Evolutionary conservation across 2,797 vertebrate genomes (phyloP), one percentile per base, ranked within the genome.

Genomic region (Danio tinwini): DNA sequence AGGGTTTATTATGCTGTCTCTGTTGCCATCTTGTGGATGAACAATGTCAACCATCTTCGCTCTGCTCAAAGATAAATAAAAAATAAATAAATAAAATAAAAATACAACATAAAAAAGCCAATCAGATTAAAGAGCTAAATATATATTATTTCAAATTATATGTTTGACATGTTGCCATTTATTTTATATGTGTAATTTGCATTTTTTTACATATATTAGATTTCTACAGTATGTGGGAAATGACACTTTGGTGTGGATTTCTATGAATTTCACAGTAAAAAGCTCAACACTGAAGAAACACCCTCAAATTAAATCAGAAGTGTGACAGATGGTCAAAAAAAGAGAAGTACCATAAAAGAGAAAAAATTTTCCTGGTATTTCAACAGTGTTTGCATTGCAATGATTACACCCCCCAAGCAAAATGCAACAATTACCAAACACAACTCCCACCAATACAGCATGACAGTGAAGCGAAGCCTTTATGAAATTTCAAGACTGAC

Each of bases 331-430:
- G 69, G 9, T 56, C 42, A 7, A 7, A 5, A 44, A 78, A 69
- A 78, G 59, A 74, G 14, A 76, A 82, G 70, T 67, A 52, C 7
- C 0, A 44, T 64, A 75, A 81, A 86, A 71, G 56, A 65, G 77
- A 81, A 85, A 7, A 40, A 21, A 8, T 17, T 77, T 49, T 58
- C 53, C 58, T 40, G n/a, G 58, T 44, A 16, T 64, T 45, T 71
- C 59, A 53, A 68, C 40, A 17, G 40, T 13, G 52, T 70, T 44
- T 5, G 42, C 3, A 7, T 9, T 21, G 17, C 61, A 44, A 45
- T 45, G 6, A 45, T 42, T 52, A 53, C 12, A 29, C 29, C 12
- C 5, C 0, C 16, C 4, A 67, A 55, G 40, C 19, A 37, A 39
- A 76, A 6, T 21, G 50, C 16, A 19, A 71, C 39, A 11, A 64